Evolutionary conservation across 2,888 invertebrate species (phyloP), one percentile per base, ranked within the genome.

Genomic region (Pseudeuparius sepicola): DNA sequence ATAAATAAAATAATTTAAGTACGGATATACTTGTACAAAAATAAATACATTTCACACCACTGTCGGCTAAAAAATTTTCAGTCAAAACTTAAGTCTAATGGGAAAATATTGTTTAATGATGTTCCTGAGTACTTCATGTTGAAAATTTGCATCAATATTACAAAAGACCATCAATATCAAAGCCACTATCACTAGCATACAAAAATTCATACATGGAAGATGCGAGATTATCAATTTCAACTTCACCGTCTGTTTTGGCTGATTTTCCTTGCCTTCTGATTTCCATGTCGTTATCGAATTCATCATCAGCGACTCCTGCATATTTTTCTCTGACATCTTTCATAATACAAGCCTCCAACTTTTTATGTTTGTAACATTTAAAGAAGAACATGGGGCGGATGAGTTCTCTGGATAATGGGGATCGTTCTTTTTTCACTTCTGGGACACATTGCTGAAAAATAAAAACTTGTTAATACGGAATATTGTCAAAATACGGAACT

Each of bases 291-390:
- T 33, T 32, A 13, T 73, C 73, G 31, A 73, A 59, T 36, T 73
- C 72, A 24, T 73, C 73, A 37, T 73, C 73, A 39, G 67, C 62
- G 2, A 61, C 57, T 3, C 56, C 57, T 7, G 71, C 63, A 55
- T 73, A 75, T 34, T 74, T 68, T 43, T 78, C 76, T 14, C 75
- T 65, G 36, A 78, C 73, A 48, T 78, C 78, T 50, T 78, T 78
- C 76, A 78, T 75, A 43, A 78, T 73, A 54, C 78, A 78, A 0
- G 77, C 75, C 54, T 78, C 78, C 32, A 78, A 52, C 52, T 78
- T 78, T 63, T 78, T 78, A 61, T 78, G 77, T 69, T 78, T 78
- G 57, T 78, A 78, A 48, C 78, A 78, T 39, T 75, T 70, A 67
- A 78, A 78, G 68, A 78, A 78, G 65, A 78, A 76, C 71, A 77